These are phyloP conservation scores for Orussus abietinus DNA, from an alignment of 1,140 invertebrate species.

Conservation along the genomic window DNA sequence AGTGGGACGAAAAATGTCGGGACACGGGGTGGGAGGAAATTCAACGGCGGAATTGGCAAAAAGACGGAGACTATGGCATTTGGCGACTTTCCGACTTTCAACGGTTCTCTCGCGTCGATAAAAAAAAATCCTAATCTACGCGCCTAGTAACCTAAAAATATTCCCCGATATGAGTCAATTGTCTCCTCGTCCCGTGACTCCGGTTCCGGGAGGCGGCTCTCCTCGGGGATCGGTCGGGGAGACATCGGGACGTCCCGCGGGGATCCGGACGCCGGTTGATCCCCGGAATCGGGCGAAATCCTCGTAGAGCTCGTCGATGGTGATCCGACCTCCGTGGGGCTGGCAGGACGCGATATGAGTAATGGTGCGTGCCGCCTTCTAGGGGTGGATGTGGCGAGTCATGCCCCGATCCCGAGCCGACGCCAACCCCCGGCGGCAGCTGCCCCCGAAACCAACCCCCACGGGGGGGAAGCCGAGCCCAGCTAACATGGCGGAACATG, in stretches of 20 bases:
- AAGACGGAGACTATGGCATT: too few relatives aligned
- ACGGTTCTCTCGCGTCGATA: too few relatives aligned
- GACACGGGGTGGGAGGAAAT: too few relatives aligned
- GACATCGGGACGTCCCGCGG: not conserved
- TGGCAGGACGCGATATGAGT: slow-evolving; percentile 50
- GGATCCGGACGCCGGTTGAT: not conserved
- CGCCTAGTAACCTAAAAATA: too few relatives aligned
- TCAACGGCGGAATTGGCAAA: too few relatives aligned
- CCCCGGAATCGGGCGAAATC: not conserved
- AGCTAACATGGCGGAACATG: slow-evolving; percentile 44
- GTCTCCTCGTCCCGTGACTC: too few relatives aligned
- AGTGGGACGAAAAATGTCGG: too few relatives aligned
- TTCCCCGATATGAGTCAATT: too few relatives aligned
- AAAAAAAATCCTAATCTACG: too few relatives aligned
- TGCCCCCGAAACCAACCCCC: slow-evolving; percentile 38
- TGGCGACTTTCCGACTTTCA: too few relatives aligned
- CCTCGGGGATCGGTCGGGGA: not conserved
- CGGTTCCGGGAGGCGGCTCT: too few relatives aligned
- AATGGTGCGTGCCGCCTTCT: slow-evolving; percentile 50
- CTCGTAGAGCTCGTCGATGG: slow-evolving; percentile 4
- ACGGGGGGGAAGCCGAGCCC: slow-evolving; percentile 20
- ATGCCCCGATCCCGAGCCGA: slow-evolving; percentile 41
- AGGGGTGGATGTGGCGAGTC: slow-evolving; percentile 48
- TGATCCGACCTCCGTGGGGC: slow-evolving; percentile 35
- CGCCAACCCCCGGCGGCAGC: slow-evolving; percentile 36